These are phyloP conservation scores for Reticulitermes lucifugus DNA, from an alignment of 2,888 invertebrate species.

Conservation along the genomic window DNA sequence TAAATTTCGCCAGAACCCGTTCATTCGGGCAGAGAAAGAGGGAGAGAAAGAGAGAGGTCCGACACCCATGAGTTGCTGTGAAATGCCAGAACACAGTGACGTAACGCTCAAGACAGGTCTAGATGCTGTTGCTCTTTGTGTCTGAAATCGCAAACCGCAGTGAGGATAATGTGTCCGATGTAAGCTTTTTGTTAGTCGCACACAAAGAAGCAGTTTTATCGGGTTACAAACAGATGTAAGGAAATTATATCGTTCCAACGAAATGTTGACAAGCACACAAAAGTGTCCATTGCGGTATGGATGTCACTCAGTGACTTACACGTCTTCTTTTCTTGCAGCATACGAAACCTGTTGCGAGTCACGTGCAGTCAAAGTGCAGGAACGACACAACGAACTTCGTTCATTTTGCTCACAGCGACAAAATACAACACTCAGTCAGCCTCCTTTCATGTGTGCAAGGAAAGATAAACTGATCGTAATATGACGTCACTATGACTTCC, in stretches of 20 bases:
- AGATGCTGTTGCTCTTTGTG: not conserved
- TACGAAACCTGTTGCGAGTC: not conserved
- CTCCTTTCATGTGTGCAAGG: no score
- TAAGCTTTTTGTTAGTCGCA: not conserved
- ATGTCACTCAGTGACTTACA: not conserved
- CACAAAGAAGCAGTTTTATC: conserved; percentile 16
- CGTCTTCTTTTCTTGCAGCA: not conserved
- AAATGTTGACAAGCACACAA: not conserved
- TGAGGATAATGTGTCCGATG: not conserved
- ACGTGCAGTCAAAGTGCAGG: not conserved
- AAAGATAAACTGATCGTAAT: no score
- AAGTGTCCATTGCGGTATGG: conserved; percentile 18
- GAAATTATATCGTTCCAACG: conserved; percentile 20
- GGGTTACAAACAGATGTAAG: conserved; percentile 32
- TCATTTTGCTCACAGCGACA: no score
- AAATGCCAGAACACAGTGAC: not conserved
- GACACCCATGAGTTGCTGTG: not conserved
- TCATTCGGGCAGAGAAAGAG: no score
- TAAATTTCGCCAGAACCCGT: no score
- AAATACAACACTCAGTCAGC: no score
- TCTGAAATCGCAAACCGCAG: conserved; percentile 23
- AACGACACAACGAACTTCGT: not conserved
- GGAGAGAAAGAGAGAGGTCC: no score
- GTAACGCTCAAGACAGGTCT: not conserved
- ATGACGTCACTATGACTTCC: no score